These are phyloP conservation scores for Aphelenchoides fujianensis DNA, from an alignment of 1,140 invertebrate genomes.

Conservation along the genomic window DNA sequence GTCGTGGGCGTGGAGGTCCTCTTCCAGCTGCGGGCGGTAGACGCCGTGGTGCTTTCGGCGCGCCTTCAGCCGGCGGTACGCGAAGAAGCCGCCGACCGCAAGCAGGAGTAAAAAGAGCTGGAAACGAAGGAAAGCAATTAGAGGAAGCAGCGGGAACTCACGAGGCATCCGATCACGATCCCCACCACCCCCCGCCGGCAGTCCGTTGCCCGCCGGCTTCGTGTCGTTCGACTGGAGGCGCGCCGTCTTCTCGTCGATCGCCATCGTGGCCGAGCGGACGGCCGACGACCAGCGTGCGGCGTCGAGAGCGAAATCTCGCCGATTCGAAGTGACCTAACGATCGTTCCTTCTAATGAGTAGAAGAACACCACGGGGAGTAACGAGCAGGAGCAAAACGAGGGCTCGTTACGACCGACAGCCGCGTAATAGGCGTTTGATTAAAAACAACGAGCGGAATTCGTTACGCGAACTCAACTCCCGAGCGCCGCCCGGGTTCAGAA, in stretches of 20 bases:
- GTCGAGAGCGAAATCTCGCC: background rate
- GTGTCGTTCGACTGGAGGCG: background rate
- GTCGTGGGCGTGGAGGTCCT: conserved; percentile 57
- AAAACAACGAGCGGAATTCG: no score
- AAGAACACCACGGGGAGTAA: no score
- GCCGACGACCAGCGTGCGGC: background rate
- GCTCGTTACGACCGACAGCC: no score
- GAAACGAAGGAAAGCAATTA: no score
- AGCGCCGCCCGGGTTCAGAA: no score
- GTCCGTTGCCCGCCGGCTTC: background rate
- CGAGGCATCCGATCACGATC: conserved; percentile 51
- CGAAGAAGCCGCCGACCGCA: conserved; percentile 35
- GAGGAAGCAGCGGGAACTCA: no score
- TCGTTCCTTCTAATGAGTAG: no score
- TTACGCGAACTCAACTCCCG: no score
- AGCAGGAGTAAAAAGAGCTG: conserved; percentile 43
- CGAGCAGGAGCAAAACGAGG: no score
- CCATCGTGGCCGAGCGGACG: background rate
- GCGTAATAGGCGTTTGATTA: no score
- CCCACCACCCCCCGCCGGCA: conserved; percentile 18
- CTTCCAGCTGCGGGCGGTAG: conserved; percentile 58
- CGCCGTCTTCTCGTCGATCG: background rate
- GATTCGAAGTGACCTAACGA: no score
- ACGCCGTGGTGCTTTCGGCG: conserved; percentile 47
- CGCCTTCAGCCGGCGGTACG: conserved; percentile 32